Base-by-base conservation (phyloP, 2,113 vertebrate genomes). In the Apteryx mantelli region DNA sequence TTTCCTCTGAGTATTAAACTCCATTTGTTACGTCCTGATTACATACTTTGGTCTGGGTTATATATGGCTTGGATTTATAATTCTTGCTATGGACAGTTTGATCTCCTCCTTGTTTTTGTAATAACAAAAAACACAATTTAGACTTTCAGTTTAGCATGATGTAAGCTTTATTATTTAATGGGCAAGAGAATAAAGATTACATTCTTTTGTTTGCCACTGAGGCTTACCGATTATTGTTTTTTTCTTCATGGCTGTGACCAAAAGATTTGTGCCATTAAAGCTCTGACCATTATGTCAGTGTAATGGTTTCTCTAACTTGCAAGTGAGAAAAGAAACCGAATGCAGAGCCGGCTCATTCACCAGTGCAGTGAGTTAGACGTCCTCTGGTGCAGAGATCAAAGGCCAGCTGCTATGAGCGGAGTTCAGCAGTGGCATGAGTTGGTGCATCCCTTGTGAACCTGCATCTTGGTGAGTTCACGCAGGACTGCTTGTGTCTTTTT, bases 31-130 rank as follows among this genome's bases (percentile, higher is more conserved):
- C 38, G 68, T 94, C 81, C 90, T 90, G 92, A 96, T 92, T 97
- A 89, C 93, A 94, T 89, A 86, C 93, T 97, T 96, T 75, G 94
- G 94, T 94, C 82, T 75, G 83, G 91, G 82, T 90, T 97, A 93
- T 95, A 74, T 19, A 81, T 1, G 25, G 26, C 79, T 94, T 96
- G 84, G 95, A 63, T 93, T 93, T 94, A 30, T 75, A 92, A 86
- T 94, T 96, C 68, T 75, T 64, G 89, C 81, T 80, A 78, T n/a
- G 50, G 77, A 60, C 50, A 76, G 78, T 91, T 96, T 93, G 89
- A 79, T 90, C 48, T 89, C 52, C 82, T 78, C 91, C 58, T 78
- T 88, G n/a, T 73, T 78, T 75, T 89, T 95, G 94, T 94, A 93
- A 83, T 68, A 94, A 38, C 83, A 84, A 68, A 32, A 95, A 85